Evolutionary conservation across 2,797 vertebrate species (phyloP).

Genomic region (Sebastes cheni): DNA sequence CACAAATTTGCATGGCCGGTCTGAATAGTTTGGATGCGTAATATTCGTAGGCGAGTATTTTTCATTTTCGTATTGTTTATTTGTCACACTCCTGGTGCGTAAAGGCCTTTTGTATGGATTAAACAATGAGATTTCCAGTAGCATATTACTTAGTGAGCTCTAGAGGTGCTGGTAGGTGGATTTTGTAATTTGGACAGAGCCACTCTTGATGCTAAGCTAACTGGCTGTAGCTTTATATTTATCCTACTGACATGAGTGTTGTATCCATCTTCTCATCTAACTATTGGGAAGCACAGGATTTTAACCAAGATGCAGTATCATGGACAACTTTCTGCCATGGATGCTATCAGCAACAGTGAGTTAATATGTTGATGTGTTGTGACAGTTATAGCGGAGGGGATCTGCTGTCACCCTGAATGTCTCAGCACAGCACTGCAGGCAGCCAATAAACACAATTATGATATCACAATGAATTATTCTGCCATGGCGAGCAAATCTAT

Average conservation of each 20-base stretch:
- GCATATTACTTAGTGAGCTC: not conserved
- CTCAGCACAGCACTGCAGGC: constrained; percentile 12
- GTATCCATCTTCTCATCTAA: not conserved
- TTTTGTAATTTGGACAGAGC: not conserved
- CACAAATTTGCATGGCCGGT: rapidly evolving
- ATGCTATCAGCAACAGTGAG: constrained; percentile 6
- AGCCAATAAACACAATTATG: constrained; percentile 27
- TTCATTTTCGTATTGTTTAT: rapidly evolving
- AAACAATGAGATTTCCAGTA: not conserved
- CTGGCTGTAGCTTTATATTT: not conserved
- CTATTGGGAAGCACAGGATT: not conserved
- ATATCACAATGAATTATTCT: constrained; percentile 33
- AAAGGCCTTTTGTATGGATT: not conserved
- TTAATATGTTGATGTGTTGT: constrained; percentile 50
- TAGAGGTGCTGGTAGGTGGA: not conserved
- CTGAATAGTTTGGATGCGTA: too few relatives aligned
- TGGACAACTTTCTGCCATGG: not conserved
- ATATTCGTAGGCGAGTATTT: too few relatives aligned
- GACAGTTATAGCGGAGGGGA: constrained; percentile 48
- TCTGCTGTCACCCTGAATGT: constrained; percentile 52
- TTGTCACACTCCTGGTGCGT: too few relatives aligned
- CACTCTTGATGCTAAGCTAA: not conserved
- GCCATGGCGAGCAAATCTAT: constrained; percentile 9
- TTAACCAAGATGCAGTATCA: constrained; percentile 9
- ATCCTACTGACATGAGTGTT: not conserved